These are phyloP conservation scores for Chitala chitala DNA, from an alignment of 2,113 vertebrate genomes.

Conservation along the genomic window DNA sequence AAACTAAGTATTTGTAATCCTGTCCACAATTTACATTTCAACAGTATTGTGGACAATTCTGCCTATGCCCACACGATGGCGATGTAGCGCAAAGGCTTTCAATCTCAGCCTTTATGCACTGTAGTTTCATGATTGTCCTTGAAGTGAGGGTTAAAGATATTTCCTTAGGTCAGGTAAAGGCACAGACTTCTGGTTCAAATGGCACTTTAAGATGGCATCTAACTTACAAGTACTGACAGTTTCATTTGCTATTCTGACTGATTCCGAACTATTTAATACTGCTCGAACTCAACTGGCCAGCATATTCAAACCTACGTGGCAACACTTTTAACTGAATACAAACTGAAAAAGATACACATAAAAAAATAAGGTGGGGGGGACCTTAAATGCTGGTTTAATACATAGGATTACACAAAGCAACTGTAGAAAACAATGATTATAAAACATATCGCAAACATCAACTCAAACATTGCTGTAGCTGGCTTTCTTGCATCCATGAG, in stretches of 20 bases:
- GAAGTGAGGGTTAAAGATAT: conserved; percentile 34
- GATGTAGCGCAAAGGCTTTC: conserved; percentile 29
- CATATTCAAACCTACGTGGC: background rate
- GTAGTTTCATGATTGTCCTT: conserved; percentile 26
- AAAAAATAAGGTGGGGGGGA: background rate
- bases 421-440: background rate
- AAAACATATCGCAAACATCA: background rate
- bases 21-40: background rate
- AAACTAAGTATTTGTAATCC: background rate
- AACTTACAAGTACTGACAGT: conserved; percentile 45
- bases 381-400: background rate
- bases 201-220: conserved; percentile 53
- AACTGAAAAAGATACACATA: background rate
- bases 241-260: conserved; percentile 1
- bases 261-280: conserved; percentile 5
- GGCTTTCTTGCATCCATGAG: background rate
- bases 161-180: conserved; percentile 52
- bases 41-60: conserved; percentile 30
- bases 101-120: background rate
- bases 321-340: background rate
- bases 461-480: background rate
- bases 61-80: conserved; percentile 38
- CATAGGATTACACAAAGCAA: background rate
- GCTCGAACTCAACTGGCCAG: conserved; percentile 5
- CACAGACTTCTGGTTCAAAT: conserved; percentile 53